Evolutionary conservation across 2,797 vertebrate species (phyloP), one percentile per base, ranked within the genome.

Genomic region (Pseudotriccus pelzelni): DNA sequence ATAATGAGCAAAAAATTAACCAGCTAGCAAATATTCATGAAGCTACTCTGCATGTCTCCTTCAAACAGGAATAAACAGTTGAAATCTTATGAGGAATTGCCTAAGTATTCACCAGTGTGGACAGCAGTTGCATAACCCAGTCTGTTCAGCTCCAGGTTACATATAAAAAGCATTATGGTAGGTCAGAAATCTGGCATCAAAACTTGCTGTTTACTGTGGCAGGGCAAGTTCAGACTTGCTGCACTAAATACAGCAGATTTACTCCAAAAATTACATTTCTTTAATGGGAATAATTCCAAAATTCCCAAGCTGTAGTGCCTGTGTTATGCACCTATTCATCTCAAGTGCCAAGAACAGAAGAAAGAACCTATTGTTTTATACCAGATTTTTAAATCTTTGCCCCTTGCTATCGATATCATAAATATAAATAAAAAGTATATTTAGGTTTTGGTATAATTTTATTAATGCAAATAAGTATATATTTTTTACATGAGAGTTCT

Each of bases 1-100:
- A 92, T 93, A 89, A 97, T 22, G 89, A 93, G 79, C 74, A 94
- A 93, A 47, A 80, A 86, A 95, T 92, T 97, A 92, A 50, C 46
- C n/a, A 46, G 27, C 44, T 63, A 49, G 44, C 53, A 80, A 84
- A 86, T 89, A 56, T 85, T 94, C 34, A 82, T 62, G 60, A 62
- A 55, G 81, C 60, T 60, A 15, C 36, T 43, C 80, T 58, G 49
- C 60, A n/a, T 15, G 28, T 74, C 74, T 91, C 52, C 46, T 59
- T 86, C 52, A 60, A 94, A 88, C 25, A 72, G 37, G 27, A 73
- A 84, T 44, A 68, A 92, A 49, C 4, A 84, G 75, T 6, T 85
- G 84, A 84, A 94, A 93, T 78, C 63, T 85, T 84, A 28, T 56
- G 62, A 90, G 30, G 64, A 76, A 72, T 13, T 79, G 63, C 63